Base-by-base conservation (phyloP, 2,797 vertebrate genomes). In the Lacerta agilis region DNA sequence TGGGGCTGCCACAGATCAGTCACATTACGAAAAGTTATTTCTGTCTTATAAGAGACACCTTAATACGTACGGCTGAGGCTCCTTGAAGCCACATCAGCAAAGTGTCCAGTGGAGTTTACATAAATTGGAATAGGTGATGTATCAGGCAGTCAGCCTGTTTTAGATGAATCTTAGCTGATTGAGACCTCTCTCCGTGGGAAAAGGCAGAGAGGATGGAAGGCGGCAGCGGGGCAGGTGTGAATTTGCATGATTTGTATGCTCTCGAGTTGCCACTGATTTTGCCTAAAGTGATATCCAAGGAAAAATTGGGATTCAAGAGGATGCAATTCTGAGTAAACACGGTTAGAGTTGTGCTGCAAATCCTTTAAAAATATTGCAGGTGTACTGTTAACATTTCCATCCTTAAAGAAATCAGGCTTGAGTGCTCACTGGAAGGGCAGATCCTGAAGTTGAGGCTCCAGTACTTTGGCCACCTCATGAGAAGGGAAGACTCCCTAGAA, bases 1-100 rank as follows among this genome's bases (percentile, higher is more conserved):
- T 91, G 91, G 90, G 86, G 90, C 88, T 96, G 95, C 88, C 92
- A 93, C 86, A 64, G 49, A 90, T 91, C 90, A 92, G 90, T 95
- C 90, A 93, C 92, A 92, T 91, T 92, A 90, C 79, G 86, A 92
- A 86, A 76, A 80, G 85, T 83, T 83, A 89, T 92, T 86, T 85
- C 66, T 91, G 64, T 84, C 69, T 91, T 93, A 86, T 27, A 72
- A 83, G 85, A 67, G 82, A 33, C 17, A 87, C 43, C 15, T 80
- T 94, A 81, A 90, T 69, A 4, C 1, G 20, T 84, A 20, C 8
- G 25, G 17, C 33, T 82, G n/a, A 17, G 82, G 27, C 64, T 87
- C 58, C 61, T 33, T 79, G 33, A 27, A 90, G 23, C 8, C 29
- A 61, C 90, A 72, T 90, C 79, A 88, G 83, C 86, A 90, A 92